phyloP scores from a whole-genome alignment of 2,888 invertebrate species.

The Stramonita haemastoma region DNA sequence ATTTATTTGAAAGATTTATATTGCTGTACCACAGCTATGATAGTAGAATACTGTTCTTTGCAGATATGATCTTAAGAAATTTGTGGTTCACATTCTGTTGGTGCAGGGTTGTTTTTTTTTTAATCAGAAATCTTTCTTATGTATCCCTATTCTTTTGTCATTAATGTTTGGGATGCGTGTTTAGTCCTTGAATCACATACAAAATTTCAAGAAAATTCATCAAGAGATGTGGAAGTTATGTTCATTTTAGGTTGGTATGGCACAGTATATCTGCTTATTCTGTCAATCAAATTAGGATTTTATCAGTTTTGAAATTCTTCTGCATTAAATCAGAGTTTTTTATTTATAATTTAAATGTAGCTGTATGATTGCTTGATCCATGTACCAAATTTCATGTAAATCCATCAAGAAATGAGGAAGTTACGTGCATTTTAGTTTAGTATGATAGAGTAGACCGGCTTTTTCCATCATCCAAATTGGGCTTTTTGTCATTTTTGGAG shows the following conservation, averaged over 20 bases:
- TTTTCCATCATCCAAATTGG: not conserved
- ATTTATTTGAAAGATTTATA: not conserved
- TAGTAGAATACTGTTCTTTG: not conserved
- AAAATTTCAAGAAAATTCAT: not conserved
- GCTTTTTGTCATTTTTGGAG: not conserved
- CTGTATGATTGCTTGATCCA: not conserved
- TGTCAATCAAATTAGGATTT: too few relatives aligned
- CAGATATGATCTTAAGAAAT: not conserved
- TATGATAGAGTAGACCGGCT: not conserved
- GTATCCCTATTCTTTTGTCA: not conserved
- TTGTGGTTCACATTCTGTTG: not conserved
- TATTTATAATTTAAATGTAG: not conserved
- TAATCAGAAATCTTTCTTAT: not conserved
- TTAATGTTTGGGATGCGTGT: not conserved
- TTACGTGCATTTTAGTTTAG: not conserved
- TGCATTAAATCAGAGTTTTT: not conserved
- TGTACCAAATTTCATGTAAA: not conserved
- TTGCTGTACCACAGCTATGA: not conserved
- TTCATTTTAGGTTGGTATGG: too few relatives aligned
- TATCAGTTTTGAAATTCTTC: too few relatives aligned
- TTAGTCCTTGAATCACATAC: not conserved
- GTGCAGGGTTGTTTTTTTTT: not conserved
- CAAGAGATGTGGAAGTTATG: not conserved
- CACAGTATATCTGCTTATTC: too few relatives aligned
- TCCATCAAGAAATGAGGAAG: not conserved